Conservation (phyloP, 2,888 invertebrate species). For the Chrysolina americana region DNA sequence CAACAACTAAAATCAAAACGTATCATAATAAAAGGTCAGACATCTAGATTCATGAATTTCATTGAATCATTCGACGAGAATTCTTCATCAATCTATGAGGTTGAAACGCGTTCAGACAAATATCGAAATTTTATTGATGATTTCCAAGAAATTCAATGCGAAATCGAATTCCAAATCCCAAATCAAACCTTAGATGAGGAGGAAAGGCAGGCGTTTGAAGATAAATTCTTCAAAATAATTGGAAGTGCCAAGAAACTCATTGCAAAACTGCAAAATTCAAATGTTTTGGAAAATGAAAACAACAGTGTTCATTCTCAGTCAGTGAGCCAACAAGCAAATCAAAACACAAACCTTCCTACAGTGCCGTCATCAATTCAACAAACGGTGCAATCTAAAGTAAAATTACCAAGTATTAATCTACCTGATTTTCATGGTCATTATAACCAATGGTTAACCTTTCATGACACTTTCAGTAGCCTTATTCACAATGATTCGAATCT, state of each 20-base stretch:
- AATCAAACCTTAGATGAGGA: conserved; percentile 3
- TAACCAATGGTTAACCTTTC: conserved; percentile 31
- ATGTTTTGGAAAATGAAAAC: background rate
- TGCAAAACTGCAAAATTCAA: background rate
- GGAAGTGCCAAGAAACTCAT: background rate
- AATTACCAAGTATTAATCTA: conserved; percentile 14
- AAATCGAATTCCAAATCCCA: conserved; percentile 10
- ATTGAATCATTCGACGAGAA: background rate
- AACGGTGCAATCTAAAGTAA: conserved; percentile 6
- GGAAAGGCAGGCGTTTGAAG: background rate
- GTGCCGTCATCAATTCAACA: background rate
- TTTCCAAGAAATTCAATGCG: background rate
- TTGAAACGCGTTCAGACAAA: conserved; percentile 1
- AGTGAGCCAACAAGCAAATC: background rate
- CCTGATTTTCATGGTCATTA: conserved; percentile 16
- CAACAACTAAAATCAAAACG: conserved; percentile 15
- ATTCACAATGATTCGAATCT: conserved; percentile 40
- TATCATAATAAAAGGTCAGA: background rate
- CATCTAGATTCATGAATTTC: background rate
- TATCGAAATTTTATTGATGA: background rate
- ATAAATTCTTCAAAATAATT: background rate
- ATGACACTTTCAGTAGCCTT: conserved; percentile 43
- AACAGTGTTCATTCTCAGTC: background rate
- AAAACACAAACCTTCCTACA: too few species aligned
- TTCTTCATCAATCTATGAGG: background rate